Conservation (phyloP, 1,140 invertebrate species). For the Pachypsylla venusta region DNA sequence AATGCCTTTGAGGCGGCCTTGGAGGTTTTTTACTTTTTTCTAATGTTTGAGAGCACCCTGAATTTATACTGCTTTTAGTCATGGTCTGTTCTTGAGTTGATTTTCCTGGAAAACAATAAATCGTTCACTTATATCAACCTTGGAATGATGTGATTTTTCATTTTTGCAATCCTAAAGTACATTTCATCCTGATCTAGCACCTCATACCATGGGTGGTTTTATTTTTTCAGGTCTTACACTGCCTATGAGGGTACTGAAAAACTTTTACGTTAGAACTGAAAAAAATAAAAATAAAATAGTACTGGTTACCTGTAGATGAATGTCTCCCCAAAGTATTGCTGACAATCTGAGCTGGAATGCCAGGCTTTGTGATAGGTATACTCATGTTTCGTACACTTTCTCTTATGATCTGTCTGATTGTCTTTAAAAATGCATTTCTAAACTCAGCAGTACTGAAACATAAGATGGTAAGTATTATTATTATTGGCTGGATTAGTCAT, state of each 20-base stretch:
- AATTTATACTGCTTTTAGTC: slow-evolving; percentile 19
- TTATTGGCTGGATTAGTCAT: too few relatives aligned
- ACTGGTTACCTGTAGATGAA: slow-evolving; percentile 19
- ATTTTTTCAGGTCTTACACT: too few relatives aligned
- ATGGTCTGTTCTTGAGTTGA: slow-evolving; percentile 3
- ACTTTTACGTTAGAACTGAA: too few relatives aligned
- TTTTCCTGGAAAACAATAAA: neutral
- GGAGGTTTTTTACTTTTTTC: slow-evolving; percentile 35
- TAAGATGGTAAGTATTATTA: slow-evolving; percentile 12
- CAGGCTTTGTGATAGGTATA: slow-evolving; percentile 63
- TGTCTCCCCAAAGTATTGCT: slow-evolving; percentile 24
- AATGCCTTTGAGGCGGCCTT: slow-evolving; percentile 56
- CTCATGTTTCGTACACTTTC: slow-evolving; percentile 91
- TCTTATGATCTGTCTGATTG: slow-evolving; percentile 88
- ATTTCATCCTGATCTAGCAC: too few relatives aligned
- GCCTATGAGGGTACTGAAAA: too few relatives aligned
- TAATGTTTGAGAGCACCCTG: slow-evolving; percentile 36
- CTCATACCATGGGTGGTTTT: too few relatives aligned
- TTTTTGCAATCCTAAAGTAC: too few relatives aligned
- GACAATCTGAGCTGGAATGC: slow-evolving; percentile 27
- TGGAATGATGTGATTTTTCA: too few relatives aligned
- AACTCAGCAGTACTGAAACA: slow-evolving; percentile 74
- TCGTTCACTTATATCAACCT: too few relatives aligned
- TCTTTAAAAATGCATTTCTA: slow-evolving; percentile 88
- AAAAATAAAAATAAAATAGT: too few relatives aligned